Base-by-base conservation (phyloP, 2,888 invertebrate genomes). In the Drepanosiphum platanoidis region DNA sequence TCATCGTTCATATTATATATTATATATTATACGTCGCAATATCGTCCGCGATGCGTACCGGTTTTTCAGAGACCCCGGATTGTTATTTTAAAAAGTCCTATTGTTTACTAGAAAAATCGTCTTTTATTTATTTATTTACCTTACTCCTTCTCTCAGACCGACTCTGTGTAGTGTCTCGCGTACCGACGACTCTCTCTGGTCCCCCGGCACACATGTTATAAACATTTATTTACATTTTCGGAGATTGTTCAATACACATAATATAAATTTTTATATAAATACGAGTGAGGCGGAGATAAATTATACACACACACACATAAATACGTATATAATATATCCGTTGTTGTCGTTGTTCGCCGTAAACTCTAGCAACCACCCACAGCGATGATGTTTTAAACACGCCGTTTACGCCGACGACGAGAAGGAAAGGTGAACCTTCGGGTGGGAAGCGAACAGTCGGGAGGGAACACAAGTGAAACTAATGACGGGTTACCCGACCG, bases 311-410 rank as follows among this genome's bases (percentile, higher is more conserved):
- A 39, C 4, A 39, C 9, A 39, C 39, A 39, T 46, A 46, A 1
- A 42, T 8, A 52, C 52, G 52, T 52, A 22, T 52, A 52, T 52
- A 46, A 46, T 52, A 3, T 22, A 46, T 15, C 13, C 18, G 13
- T 46, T 3, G 15, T 3, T 30, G 15, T 42, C n/a, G 27, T 36
- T 9, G 61, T 61, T 32, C 64, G 32, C 46, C 42, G 64, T 64
- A 64, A 64, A 27, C 64, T 27, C 1, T 32, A 3, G 61, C 27
- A 66, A 32, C 78, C 78, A 79, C 78, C 78, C 78, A 79, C 78
- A 42, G 78, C 64, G 78, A 66, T n/a, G 66, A 42, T n/a, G 39
- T 66, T 34, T 15, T 66, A 32, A 79, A 79, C 42, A 32, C 78
- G 11, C 22, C 66, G 42, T 36, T 78, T 66, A 64, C 30, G 7